Percentiles rank a stretch among this genome's conserved stretches.
phyloP scores from a whole-genome alignment of 2,113 vertebrate species.

The Mus musculus region DNA sequence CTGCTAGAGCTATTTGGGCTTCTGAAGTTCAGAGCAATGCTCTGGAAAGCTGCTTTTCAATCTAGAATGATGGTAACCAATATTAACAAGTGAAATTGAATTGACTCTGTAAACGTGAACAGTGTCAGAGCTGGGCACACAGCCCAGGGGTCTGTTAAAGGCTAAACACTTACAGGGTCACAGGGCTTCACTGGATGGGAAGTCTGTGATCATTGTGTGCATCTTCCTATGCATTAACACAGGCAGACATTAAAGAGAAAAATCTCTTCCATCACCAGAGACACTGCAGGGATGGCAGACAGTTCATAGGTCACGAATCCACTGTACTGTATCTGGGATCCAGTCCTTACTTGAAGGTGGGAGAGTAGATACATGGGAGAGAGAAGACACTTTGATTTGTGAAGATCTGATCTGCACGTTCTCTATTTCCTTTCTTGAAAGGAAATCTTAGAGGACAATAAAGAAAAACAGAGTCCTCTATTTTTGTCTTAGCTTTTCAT shows the following conservation, averaged over 20 bases:
- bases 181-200: slow-evolving; percentile 32
- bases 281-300: background rate
- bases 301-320: background rate
- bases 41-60: slow-evolving; percentile 9
- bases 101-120: slow-evolving; percentile 39
- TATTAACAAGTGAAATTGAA: slow-evolving; percentile 63
- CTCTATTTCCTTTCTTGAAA: background rate
- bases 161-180: slow-evolving; percentile 29
- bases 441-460: slow-evolving; percentile 23
- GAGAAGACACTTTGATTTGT: background rate
- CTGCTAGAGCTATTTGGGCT: background rate
- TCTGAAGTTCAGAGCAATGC: background rate
- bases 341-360: background rate
- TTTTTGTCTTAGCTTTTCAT: background rate
- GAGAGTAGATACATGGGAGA: background rate
- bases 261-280: background rate
- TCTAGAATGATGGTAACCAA: slow-evolving; percentile 68
- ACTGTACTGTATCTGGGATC: background rate
- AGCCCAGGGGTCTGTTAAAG: slow-evolving; percentile 57
- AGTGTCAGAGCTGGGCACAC: slow-evolving; percentile 49
- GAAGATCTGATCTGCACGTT: background rate
- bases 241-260: background rate
- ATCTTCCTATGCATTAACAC: background rate
- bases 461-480: background rate
- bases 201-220: background rate